Base-by-base conservation (phyloP, 2,797 vertebrate species). In the Sarcophilus harrisii region DNA sequence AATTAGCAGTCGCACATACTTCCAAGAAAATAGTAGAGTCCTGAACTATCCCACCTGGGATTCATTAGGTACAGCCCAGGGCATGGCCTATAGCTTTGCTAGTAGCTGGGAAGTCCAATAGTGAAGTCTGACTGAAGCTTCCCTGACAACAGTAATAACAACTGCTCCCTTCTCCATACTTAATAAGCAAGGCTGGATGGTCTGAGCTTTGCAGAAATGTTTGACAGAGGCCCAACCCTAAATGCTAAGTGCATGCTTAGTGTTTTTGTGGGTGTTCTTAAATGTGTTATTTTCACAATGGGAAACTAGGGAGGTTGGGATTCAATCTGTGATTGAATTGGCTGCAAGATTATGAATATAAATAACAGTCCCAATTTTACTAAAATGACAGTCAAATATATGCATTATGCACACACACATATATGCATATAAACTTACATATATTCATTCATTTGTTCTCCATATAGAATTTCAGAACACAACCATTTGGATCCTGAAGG, bases 401-500 rank as follows among this genome's bases (percentile, higher is more conserved):
- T n/a, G 38, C 18, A 21, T 24, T 10, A 38, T 38, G 38, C 18
- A 21, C n/a, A 73, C 30, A 12, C 59, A 60, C 12, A 12, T 4
- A 30, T 29, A 3, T 60, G 59, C 59, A 30, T 62, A 13, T 12
- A 66, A n/a, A 16, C 14, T 16, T n/a, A 13, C 30, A 32, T 32
- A 5, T 13, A n/a, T n/a, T 18, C 91, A 91, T n/a, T 18, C 91
- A 91, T 73, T n/a, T 8, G n/a, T 11, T 60, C 32, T 95, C 45
- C 94, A 38, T 92, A 29, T 0, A 54, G 58, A 45, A 29, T 27
- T 32, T 62, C 0, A 0, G 2, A 55, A 62, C 32, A 62, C 9
- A 92, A 49, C 57, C 55, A 95, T 60, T 81, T 94, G 3, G 30
- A 38, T 94, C 96, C 97, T 97, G 97, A 98, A 96, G 97, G 90